phyloP scores from a whole-genome alignment of 2,888 invertebrate species.

The Pilophorus perplexus region DNA sequence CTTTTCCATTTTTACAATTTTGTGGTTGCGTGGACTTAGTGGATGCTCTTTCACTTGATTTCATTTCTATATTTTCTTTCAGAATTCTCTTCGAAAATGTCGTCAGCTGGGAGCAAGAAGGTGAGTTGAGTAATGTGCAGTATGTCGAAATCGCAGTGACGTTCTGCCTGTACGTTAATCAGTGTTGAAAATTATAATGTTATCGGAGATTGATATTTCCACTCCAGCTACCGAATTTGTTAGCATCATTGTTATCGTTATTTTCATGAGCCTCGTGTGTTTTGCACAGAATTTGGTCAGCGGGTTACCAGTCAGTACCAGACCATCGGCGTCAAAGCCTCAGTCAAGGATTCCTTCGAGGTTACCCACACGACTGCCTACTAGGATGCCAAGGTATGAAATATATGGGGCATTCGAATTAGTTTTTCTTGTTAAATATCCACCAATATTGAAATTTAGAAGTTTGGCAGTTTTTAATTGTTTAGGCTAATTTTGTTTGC shows the following conservation, averaged over 20 bases:
- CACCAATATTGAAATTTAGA: too few relatives aligned
- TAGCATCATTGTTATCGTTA: too few relatives aligned
- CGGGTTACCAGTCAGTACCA: slow-evolving; percentile 7
- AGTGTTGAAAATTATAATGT: too few relatives aligned
- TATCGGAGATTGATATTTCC: too few relatives aligned
- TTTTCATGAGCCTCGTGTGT: background rate
- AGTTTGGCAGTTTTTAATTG: too few relatives aligned
- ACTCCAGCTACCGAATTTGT: too few relatives aligned
- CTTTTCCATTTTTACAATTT: background rate
- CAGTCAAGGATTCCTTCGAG: slow-evolving; percentile 22
- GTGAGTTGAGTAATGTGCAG: slow-evolving; percentile 1
- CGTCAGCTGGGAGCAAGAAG: slow-evolving; percentile 14
- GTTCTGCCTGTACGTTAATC: too few relatives aligned
- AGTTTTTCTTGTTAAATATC: too few relatives aligned
- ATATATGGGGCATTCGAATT: too few relatives aligned
- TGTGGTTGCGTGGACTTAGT: background rate
- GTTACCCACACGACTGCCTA: slow-evolving; percentile 24
- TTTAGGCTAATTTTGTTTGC: background rate
- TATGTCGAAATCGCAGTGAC: too few relatives aligned
- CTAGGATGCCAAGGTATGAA: too few relatives aligned
- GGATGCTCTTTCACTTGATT: background rate
- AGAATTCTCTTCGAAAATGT: background rate
- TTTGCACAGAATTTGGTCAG: background rate
- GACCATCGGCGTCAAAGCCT: background rate
- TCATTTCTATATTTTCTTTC: too few relatives aligned